Evolutionary conservation across 2,888 invertebrate genomes (phyloP).

Genomic region (Drosophila hawaiiensis): DNA sequence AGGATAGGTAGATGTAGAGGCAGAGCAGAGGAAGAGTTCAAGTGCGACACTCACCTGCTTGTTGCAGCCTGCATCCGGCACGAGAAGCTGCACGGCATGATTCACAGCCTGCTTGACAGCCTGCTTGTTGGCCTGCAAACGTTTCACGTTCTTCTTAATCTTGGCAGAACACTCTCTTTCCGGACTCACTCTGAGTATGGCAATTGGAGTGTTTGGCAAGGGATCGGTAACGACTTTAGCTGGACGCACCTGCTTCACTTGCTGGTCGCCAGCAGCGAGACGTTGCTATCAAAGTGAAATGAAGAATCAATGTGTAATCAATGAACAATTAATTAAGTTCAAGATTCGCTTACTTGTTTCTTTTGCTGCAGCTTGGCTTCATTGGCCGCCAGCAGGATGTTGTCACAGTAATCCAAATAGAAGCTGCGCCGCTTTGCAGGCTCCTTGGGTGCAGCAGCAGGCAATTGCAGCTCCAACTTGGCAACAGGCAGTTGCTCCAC

Average conservation of each 20-base stretch:
- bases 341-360: conserved; percentile 62
- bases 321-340: neutral
- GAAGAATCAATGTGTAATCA: neutral
- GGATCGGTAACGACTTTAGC: neutral
- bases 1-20: neutral
- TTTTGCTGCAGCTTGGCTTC: conserved; percentile 73
- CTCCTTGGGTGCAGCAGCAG: neutral
- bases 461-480: neutral
- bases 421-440: conserved; percentile 18
- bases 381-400: conserved; percentile 77
- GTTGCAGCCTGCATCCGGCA: conserved; percentile 14
- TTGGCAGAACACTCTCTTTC: neutral
- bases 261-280: conserved; percentile 29
- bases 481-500: neutral
- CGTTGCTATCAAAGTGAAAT: conserved; percentile 50
- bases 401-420: conserved; percentile 75
- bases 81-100: conserved; percentile 48
- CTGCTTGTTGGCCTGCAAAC: conserved; percentile 54
- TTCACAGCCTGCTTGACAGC: conserved; percentile 54
- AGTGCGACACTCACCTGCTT: conserved; percentile 29
- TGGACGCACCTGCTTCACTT: conserved; percentile 5
- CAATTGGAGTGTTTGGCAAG: neutral
- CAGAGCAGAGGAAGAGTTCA: neutral
- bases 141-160: conserved; percentile 61
- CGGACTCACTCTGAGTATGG: neutral